Evolutionary conservation across 2,113 vertebrate genomes (phyloP).

Genomic region (Odocoileus hemionus): DNA sequence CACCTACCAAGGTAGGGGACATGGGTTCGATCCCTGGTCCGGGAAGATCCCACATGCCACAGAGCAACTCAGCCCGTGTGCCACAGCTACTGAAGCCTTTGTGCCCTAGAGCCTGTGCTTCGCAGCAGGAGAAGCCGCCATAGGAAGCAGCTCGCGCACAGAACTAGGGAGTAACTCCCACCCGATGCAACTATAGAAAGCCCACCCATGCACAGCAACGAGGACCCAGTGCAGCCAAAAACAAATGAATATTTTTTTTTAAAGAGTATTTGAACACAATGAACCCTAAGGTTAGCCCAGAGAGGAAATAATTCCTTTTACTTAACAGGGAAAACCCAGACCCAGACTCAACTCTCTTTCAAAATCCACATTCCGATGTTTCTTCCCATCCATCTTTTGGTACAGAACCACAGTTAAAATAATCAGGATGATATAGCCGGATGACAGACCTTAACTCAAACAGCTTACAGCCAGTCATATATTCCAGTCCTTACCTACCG

Average conservation of each 20-base stretch:
- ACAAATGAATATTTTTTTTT: background rate
- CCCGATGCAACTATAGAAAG: background rate
- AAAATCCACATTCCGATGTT: background rate
- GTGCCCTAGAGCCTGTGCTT: background rate
- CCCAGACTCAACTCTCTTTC: background rate
- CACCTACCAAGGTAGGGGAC: background rate
- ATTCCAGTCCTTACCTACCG: background rate
- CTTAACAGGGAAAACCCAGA: background rate
- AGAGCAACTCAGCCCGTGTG: background rate
- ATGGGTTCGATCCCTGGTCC: background rate
- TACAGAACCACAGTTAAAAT: background rate
- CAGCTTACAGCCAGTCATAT: background rate
- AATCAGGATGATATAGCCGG: background rate
- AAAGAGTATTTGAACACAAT: background rate
- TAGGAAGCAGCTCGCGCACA: rapidly evolving
- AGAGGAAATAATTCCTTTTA: background rate
- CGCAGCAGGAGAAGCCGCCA: background rate
- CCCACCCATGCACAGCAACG: background rate
- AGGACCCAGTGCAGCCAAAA: background rate
- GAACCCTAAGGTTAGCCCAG: background rate
- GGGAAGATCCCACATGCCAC: background rate
- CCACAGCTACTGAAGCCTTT: background rate
- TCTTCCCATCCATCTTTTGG: background rate
- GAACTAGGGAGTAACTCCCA: background rate
- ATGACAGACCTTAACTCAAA: background rate